phyloP scores from a whole-genome alignment of 1,140 invertebrate genomes.

The Rhagoletis pomonella region DNA sequence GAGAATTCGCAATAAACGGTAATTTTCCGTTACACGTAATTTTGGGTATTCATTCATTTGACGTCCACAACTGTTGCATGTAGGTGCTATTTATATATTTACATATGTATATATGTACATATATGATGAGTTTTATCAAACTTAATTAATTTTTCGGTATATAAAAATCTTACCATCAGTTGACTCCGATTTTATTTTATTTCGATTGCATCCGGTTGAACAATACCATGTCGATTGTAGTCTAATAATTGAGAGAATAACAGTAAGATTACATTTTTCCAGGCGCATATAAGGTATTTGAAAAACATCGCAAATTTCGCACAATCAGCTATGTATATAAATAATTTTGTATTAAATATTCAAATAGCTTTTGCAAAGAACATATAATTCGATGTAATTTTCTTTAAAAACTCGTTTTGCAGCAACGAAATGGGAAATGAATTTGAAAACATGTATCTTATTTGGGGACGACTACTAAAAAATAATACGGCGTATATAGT shows the following conservation, averaged over 20 bases:
- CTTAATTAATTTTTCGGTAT: neutral
- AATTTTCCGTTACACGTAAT: conserved; percentile 63
- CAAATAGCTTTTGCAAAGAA: too few species aligned
- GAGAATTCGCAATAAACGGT: conserved; percentile 61
- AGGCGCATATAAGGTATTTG: too few species aligned
- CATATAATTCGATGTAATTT: too few species aligned
- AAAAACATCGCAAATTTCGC: too few species aligned
- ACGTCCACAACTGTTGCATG: conserved; percentile 64
- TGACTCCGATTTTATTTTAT: conserved; percentile 67
- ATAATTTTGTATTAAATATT: too few species aligned
- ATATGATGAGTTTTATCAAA: neutral
- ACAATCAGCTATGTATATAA: too few species aligned
- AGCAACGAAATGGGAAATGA: too few species aligned
- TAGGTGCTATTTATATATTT: conserved; percentile 61
- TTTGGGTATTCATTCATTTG: conserved; percentile 70
- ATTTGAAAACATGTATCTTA: neutral
- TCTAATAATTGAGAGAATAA: conserved; percentile 54
- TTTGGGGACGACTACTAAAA: too few species aligned
- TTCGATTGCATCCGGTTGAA: conserved; percentile 65
- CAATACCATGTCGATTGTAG: conserved; percentile 72
- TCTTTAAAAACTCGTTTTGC: too few species aligned
- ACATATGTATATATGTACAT: neutral
- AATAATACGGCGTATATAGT: neutral
- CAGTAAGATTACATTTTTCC: too few species aligned
- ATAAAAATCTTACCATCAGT: conserved; percentile 62